Base-by-base conservation (phyloP, 1,140 invertebrate species). In the Atopsyche davidsoni region DNA sequence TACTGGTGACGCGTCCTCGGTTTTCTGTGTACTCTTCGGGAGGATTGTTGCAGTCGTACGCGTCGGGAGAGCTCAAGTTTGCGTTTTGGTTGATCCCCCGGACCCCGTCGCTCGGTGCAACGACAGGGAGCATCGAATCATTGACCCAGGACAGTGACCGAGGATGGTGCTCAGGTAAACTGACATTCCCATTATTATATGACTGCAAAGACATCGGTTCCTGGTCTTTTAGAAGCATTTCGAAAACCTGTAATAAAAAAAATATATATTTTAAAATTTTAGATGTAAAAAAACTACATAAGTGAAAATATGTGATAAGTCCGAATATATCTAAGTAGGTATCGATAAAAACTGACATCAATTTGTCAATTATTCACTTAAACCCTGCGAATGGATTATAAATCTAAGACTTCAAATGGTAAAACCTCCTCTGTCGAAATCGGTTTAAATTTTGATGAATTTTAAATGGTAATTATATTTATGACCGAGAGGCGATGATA, bases 141-240 rank as follows among this genome's bases (percentile, higher is more conserved):
- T 50, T 28, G 17, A 23, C 32, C 48, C 48, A 50, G 3, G 39
- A 19, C 4, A 13, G 42, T 16, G 24, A 19, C 10, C 35, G 48
- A 10, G 39, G 11, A 10, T 50, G 48, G 16, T 50, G 39, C 11
- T 50, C 25, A 28, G 17, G 17, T 1, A 21, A 3, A 4, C n/a
- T 28, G 13, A 57, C 23, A 35, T 57, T 57, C 17, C 55, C 55
- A 53, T 57, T 57, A 24, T 48, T 47, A 22, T 40, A 28, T 10
- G 53, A 23, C 41, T 57, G 40, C 14, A 31, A 16, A 19, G 45
- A 42, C 24, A 31, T 49, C 24, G 46, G 24, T 43, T 52, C 55
- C 2, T 46, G 55, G 31, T 57, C 55, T 45, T 47, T 52, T 25
- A 57, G 31, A 40, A 57, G 45, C 55, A 57, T 57, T 21, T 35